Percentiles rank a stretch among this genome's conserved stretches.
phyloP scores from a whole-genome alignment of 2,797 vertebrate species.

The Hydrophis major region DNA sequence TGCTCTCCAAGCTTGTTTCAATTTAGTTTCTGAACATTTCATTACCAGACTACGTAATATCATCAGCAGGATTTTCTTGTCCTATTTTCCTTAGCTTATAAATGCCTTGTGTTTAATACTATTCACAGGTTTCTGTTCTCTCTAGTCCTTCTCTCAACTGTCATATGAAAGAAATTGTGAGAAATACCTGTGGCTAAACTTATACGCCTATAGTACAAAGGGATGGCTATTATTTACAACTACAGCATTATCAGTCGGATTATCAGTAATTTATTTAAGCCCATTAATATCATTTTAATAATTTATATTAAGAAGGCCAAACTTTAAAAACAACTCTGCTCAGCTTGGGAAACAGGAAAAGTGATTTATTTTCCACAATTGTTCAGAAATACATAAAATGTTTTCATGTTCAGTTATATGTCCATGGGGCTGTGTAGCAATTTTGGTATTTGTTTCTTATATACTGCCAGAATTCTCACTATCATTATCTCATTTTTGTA shows the following conservation, averaged over 20 bases:
- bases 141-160: neutral
- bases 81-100: no score
- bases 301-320: neutral
- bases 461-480: neutral
- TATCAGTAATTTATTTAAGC: neutral
- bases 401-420: neutral
- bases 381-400: neutral
- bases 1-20: no score
- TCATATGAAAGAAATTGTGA: neutral
- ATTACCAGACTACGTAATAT: no score
- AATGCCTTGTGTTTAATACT: neutral
- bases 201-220: neutral
- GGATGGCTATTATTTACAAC: neutral
- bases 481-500: neutral
- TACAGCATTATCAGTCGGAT: neutral
- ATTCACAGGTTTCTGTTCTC: neutral
- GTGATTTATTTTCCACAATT: neutral
- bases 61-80: no score
- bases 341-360: neutral
- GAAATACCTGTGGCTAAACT: neutral
- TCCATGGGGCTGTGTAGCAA: neutral
- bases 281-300: neutral
- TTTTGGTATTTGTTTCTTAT: neutral
- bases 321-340: neutral
- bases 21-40: no score